Conservation (phyloP, 2,113 vertebrate genomes). For the Gallinago paraguaiae region DNA sequence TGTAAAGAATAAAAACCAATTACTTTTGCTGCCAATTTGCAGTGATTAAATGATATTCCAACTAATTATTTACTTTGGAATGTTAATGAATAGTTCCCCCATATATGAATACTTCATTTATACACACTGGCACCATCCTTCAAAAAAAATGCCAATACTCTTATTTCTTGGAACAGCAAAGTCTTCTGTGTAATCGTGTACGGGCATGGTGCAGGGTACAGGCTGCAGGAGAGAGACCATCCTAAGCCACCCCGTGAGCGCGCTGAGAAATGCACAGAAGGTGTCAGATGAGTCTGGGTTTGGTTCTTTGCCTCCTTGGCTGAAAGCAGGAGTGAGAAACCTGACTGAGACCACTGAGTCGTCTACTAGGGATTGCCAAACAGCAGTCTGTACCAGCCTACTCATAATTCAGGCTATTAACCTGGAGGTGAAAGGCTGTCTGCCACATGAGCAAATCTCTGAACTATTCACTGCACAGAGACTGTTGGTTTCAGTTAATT, state of each 20-base stretch:
- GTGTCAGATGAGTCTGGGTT: neutral
- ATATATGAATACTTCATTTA: neutral
- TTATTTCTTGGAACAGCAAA: neutral
- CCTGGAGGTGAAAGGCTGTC: neutral
- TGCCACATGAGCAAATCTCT: neutral
- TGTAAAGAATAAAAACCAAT: neutral
- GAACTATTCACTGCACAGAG: neutral
- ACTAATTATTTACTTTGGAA: neutral
- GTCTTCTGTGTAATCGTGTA: neutral
- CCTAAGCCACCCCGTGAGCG: rapidly evolving
- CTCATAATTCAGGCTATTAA: neutral
- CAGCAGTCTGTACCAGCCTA: neutral
- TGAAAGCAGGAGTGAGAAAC: neutral
- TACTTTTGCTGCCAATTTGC: neutral
- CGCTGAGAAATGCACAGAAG: neutral
- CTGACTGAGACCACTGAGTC: neutral
- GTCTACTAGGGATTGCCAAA: neutral
- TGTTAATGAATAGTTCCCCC: neutral
- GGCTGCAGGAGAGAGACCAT: neutral
- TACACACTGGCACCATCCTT: neutral
- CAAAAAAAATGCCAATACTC: neutral
- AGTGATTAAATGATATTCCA: neutral
- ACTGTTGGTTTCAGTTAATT: neutral
- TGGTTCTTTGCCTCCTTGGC: neutral
- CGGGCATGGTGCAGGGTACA: too few relatives aligned